A percentile compares a stretch with the other conserved stretches of the same genome.
These are phyloP conservation scores for Nebria brevicollis DNA, from an alignment of 2,888 invertebrate genomes.

Conservation along the genomic window DNA sequence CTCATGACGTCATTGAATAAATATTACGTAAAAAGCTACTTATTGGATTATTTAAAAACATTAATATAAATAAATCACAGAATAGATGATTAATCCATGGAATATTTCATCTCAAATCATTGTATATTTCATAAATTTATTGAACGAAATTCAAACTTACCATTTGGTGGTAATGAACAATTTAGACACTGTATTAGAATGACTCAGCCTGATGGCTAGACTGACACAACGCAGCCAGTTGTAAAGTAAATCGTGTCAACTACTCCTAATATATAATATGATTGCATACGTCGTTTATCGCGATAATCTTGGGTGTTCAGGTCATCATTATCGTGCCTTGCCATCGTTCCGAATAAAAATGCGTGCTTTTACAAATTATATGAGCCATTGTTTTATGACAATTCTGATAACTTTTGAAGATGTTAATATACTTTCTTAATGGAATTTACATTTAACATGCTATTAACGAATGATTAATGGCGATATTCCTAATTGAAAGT, in stretches of 20 bases:
- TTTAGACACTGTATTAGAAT: background rate
- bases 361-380: background rate
- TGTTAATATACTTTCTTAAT: slow-evolving; percentile 31
- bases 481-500: slow-evolving; percentile 25
- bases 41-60: no score
- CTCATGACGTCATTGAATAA: no score
- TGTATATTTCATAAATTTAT: no score
- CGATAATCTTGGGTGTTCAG: background rate
- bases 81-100: no score
- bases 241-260: background rate
- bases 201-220: background rate
- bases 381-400: background rate
- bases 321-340: background rate
- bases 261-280: background rate
- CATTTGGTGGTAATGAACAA: background rate
- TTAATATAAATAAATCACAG: no score
- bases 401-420: background rate
- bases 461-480: slow-evolving; percentile 42
- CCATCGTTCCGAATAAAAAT: background rate
- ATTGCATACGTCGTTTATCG: background rate
- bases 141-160: no score
- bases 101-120: no score
- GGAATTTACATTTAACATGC: slow-evolving; percentile 39
- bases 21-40: no score
- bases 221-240: background rate